Evolutionary conservation across 53 echinoderm and acorn worm species (phyloP), one percentile per base, ranked within the genome.

Genomic region (Temnopleurus reevesii): DNA sequence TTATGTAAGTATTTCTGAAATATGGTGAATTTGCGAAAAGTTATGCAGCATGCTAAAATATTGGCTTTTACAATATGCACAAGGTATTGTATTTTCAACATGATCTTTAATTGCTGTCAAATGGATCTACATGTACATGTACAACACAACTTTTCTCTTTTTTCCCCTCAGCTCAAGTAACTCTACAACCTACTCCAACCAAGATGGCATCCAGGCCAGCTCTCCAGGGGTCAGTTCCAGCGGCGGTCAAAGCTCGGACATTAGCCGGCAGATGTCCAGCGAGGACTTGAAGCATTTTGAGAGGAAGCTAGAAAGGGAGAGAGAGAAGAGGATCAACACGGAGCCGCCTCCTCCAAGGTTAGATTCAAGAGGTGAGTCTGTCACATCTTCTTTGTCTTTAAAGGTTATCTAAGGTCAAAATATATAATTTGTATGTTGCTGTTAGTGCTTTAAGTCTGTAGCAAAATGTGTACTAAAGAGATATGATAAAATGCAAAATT

Each of bases 241-340:
- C 66, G 23, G 21, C 24, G 83, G 83, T 55, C 83, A 53, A 5
- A 56, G 83, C 36, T 53, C 83, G 35, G 83, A 83, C 55, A 33
- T 53, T 23, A 36, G 83, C 45, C 63, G 90, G 13, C 93, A 86
- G 24, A 59, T 88, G 54, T 86, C 92, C 77, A 91, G 64, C 66
- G 95, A 97, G 30, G 89, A 82, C 43, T 91, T 90, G 84, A 91
- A 92, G 55, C 90, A 83, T 10, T 77, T 97, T 35, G 97, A 97
- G 90, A 85, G 97, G 51, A 93, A 89, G 60, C 58, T 95, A 47
- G 97, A 97, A 60, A 89, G 91, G 76, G 97, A 97, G 90, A 76
- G 97, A 38, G 92, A 95, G 81, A 92, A 90, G 57, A 49, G 97
- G 49, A 92, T 92, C 4, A 81, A 92, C 61, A 87, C 92, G 41